Conservation (phyloP, 2,797 vertebrate species). For the Nothura maculosa region DNA sequence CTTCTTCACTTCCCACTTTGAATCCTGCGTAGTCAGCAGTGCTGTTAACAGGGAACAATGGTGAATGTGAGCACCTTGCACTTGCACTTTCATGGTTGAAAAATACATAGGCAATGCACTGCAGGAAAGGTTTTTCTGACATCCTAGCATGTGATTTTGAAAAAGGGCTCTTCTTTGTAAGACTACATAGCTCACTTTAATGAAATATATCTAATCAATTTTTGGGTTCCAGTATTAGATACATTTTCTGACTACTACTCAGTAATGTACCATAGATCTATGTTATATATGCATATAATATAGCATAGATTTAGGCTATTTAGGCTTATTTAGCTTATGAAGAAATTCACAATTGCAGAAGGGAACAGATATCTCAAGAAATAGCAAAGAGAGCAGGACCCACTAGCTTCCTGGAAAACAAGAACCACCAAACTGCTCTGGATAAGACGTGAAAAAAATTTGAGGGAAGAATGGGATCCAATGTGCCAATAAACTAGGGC, state of each 20-base stretch:
- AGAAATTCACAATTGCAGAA: not conserved
- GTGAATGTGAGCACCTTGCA: not conserved
- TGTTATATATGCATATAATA: not conserved
- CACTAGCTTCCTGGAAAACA: not conserved
- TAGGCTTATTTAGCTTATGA: not conserved
- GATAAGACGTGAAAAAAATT: not conserved
- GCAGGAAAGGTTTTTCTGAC: not conserved
- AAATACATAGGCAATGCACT: not conserved
- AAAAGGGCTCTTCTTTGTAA: not conserved
- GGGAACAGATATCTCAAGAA: not conserved
- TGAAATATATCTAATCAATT: not conserved
- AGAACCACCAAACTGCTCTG: not conserved
- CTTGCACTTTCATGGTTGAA: not conserved
- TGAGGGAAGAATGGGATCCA: not conserved
- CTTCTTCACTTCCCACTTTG: constrained; percentile 85
- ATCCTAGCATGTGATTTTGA: not conserved
- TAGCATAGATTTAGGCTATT: not conserved
- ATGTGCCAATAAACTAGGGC: not conserved
- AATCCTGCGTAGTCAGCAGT: constrained; percentile 92
- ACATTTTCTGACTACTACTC: not conserved
- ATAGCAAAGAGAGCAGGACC: not conserved
- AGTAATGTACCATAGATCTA: not conserved
- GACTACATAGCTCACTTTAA: not conserved
- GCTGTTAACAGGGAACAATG: constrained; percentile 71
- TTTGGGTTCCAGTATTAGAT: not conserved